Evolutionary conservation across 2,797 vertebrate species (phyloP), one percentile per base, ranked within the genome.

Genomic region (Phrynocephalus forsythii): DNA sequence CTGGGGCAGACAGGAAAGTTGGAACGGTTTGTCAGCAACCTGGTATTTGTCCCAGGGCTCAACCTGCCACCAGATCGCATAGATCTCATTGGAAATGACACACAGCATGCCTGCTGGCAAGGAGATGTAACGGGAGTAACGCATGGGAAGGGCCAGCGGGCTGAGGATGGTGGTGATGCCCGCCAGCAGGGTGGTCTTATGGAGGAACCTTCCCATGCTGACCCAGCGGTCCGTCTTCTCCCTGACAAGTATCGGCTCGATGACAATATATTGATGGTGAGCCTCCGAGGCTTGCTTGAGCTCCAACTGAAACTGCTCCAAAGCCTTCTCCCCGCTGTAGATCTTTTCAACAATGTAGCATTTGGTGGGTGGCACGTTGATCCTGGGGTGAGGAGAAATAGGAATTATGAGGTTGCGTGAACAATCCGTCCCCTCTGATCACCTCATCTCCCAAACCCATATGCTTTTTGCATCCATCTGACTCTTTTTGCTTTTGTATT

Each of bases 21-120:
- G 99, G 95, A 99, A 98, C 95, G 99, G 98, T 86, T 99, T 98
- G 3, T 99, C 99, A 97, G 99, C 99, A 86, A 99, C 99, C 94
- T 99, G 99, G 97, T 99, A 99, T 96, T 99, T 99, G 97, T 99
- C 99, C 94, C 99, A 99, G 63, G 99, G 99, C 95, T 99, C 99
- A 16, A 99, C 99, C 92, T 99, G 99, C 99, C 99, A 99, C 0
- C 99, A 99, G 97, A 99, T 99, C 69, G 98, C 99, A 0, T 99
- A 99, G 63, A 99, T 33, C 33, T 33, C 33, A 33, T 33, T 33
- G 84, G 98, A 99, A 90, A 98, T 98, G 96, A 99, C 97, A 75
- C 98, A 99, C 92, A 99, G 96, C 93, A 98, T 98, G 0, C 99
- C 99, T 0, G 98, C 98, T 0, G 99, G 99, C 96, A 99, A 95